phyloP scores from a whole-genome alignment of 1,140 invertebrate genomes.

The Lysiphlebus fabarum region DNA sequence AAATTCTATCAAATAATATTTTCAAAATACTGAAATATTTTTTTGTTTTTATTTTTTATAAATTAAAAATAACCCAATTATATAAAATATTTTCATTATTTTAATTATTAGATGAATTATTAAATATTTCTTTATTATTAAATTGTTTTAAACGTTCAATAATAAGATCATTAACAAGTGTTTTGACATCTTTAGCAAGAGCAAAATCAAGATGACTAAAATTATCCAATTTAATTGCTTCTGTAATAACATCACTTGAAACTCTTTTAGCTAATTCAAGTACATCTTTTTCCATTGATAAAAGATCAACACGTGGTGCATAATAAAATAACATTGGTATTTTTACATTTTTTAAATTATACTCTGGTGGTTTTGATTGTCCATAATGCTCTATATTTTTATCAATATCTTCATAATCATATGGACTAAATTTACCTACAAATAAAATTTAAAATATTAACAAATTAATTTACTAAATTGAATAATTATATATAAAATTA shows the following conservation, averaged over 20 bases:
- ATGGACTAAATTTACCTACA: slow-evolving; percentile 33
- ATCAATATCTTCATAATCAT: slow-evolving; percentile 40
- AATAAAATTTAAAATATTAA: slow-evolving; percentile 5
- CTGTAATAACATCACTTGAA: slow-evolving; percentile 20
- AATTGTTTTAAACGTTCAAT: slow-evolving; percentile 14
- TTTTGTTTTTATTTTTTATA: no score
- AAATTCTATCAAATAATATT: slow-evolving; percentile 9
- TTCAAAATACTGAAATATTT: no score
- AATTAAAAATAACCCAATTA: not conserved
- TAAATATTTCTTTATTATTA: slow-evolving; percentile 5
- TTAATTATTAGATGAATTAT: not conserved
- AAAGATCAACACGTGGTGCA: slow-evolving; percentile 14
- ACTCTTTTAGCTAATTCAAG: slow-evolving; percentile 15
- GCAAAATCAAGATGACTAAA: slow-evolving; percentile 44
- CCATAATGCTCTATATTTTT: slow-evolving; percentile 48
- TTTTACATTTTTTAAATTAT: slow-evolving; percentile 34
- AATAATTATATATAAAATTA: not conserved
- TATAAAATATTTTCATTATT: not conserved
- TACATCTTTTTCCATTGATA: slow-evolving; percentile 17
- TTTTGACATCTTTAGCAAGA: slow-evolving; percentile 33
- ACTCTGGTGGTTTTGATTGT: slow-evolving; percentile 47
- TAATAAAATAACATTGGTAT: slow-evolving; percentile 17
- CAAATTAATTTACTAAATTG: not conserved
- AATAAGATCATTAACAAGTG: slow-evolving; percentile 19
- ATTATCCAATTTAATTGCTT: slow-evolving; percentile 25